Evolutionary conservation across 1,140 invertebrate species (phyloP).

Genomic region (Telenomus remus): DNA sequence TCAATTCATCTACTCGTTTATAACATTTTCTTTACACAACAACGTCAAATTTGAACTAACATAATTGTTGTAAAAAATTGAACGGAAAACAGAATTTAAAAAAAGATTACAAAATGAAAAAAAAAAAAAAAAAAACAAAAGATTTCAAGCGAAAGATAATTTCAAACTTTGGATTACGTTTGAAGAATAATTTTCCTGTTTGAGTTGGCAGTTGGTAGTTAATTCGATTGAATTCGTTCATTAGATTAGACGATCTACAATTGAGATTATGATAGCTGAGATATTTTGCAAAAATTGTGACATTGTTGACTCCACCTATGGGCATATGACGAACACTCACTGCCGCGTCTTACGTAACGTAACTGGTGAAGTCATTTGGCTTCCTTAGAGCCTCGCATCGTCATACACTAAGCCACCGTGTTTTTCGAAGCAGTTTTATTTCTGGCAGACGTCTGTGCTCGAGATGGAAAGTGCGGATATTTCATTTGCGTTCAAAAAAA

Average conservation of each 20-base stretch:
- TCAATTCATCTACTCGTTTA: neutral
- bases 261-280: neutral
- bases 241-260: neutral
- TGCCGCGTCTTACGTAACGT: conserved; percentile 54
- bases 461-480: conserved; percentile 31
- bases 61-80: no score
- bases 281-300: conserved; percentile 36
- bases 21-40: no score
- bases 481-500: conserved; percentile 15
- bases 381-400: conserved; percentile 47
- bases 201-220: neutral
- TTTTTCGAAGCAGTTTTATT: conserved; percentile 53
- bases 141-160: no score
- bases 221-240: neutral
- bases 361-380: conserved; percentile 56
- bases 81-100: no score
- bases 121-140: no score
- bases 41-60: no score
- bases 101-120: no score
- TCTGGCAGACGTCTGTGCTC: conserved; percentile 37
- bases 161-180: no score
- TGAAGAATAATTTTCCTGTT: no score
- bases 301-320: conserved; percentile 42
- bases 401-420: conserved; percentile 29
- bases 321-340: conserved; percentile 40